Conservation (phyloP, 2,888 invertebrate species). For the Ochropleura leucogaster region DNA sequence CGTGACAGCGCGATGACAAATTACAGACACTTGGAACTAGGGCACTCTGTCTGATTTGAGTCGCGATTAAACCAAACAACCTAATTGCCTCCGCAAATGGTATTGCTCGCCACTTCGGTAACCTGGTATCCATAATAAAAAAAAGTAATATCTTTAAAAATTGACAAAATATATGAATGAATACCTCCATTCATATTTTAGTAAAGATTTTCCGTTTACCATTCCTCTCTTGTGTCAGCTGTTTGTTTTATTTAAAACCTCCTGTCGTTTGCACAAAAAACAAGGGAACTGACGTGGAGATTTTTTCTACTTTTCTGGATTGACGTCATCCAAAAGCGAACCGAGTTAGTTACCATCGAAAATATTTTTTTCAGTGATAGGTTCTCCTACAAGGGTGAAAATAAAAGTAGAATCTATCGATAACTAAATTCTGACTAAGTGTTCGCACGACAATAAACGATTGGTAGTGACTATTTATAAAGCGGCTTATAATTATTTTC, state of each 20-base stretch:
- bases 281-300: conserved; percentile 50
- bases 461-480: background rate
- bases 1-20: conserved; percentile 64
- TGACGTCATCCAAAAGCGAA: conserved; percentile 57
- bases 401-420: background rate
- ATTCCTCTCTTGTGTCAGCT: conserved; percentile 20
- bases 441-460: too few species aligned
- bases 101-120: conserved; percentile 13
- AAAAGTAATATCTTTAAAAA: conserved; percentile 25
- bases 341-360: conserved; percentile 23
- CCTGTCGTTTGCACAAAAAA: conserved; percentile 64
- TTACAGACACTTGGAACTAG: conserved; percentile 53
- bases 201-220: conserved; percentile 21
- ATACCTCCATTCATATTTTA: background rate
- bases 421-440: background rate
- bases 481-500: background rate
- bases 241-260: conserved; percentile 56
- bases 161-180: conserved; percentile 1
- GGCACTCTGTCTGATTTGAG: conserved; percentile 46
- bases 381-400: background rate
- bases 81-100: conserved; percentile 10
- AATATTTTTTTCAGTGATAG: conserved; percentile 5
- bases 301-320: conserved; percentile 56
- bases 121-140: conserved; percentile 13
- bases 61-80: conserved; percentile 44